Percentiles rank a stretch among this genome's conserved stretches.
Conservation (phyloP, 2,113 vertebrate species). For the Acanthisitta chloris region DNA sequence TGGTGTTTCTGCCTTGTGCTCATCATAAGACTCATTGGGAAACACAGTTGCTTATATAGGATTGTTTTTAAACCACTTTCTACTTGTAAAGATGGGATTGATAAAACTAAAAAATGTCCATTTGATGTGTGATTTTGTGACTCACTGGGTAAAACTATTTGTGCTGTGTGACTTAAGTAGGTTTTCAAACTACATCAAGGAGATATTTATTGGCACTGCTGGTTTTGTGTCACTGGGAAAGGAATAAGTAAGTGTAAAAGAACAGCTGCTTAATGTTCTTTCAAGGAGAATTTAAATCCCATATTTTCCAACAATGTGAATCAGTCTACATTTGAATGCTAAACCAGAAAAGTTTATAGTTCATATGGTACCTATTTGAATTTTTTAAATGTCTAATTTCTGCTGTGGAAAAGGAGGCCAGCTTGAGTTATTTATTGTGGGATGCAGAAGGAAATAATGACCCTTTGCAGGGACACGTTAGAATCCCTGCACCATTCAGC, state of each 20-base stretch:
- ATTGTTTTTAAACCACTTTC: not conserved
- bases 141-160: not conserved
- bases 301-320: not conserved
- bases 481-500: conserved; percentile 15
- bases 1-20: not conserved
- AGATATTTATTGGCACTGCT: not conserved
- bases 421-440: conserved; percentile 67
- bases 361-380: conserved; percentile 61
- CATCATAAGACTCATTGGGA: not conserved
- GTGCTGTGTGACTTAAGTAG: not conserved
- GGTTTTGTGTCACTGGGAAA: not conserved
- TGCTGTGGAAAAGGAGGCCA: conserved; percentile 54
- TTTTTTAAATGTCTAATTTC: conserved; percentile 58
- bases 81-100: not conserved
- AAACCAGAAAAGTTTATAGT: conserved; percentile 45
- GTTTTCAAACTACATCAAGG: not conserved
- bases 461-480: conserved; percentile 45
- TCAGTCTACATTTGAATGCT: conserved; percentile 1
- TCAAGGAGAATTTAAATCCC: conserved; percentile 5
- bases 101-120: not conserved
- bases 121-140: not conserved
- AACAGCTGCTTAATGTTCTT: not conserved
- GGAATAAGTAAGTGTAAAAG: not conserved
- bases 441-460: conserved; percentile 55
- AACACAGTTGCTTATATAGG: not conserved